A percentile compares a stretch with the other conserved stretches of the same genome.
Evolutionary conservation across 1,140 invertebrate genomes (phyloP).

Genomic region (Parapsyche elsis): DNA sequence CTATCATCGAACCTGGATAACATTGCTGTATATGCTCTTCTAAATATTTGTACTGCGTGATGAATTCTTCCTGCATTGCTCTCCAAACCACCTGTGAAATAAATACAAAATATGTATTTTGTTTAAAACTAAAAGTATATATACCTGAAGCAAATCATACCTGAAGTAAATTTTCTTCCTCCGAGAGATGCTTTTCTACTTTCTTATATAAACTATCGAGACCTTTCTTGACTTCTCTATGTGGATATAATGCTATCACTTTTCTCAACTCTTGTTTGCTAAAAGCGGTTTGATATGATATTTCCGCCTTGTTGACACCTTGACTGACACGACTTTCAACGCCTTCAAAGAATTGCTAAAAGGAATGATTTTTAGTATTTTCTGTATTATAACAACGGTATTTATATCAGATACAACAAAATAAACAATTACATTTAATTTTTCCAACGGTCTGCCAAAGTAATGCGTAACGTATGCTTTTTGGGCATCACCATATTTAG

Average conservation of each 20-base stretch:
- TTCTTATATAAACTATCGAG: conserved; percentile 96
- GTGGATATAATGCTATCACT: conserved; percentile 96
- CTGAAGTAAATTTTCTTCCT: conserved; percentile 94
- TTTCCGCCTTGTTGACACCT: conserved; percentile 96
- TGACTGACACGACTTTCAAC: conserved; percentile 90
- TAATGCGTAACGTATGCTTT: conserved; percentile 92
- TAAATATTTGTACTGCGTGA: conserved; percentile 95
- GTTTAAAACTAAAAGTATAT: too few species aligned
- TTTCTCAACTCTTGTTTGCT: conserved; percentile 97
- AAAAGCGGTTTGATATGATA: conserved; percentile 97
- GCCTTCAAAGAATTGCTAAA: conserved; percentile 93
- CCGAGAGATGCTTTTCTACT: conserved; percentile 96
- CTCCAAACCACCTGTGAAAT: conserved; percentile 91
- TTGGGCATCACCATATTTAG: conserved; percentile 90
- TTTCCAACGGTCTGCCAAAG: conserved; percentile 95
- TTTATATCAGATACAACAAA: conserved; percentile 28
- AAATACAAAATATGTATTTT: too few species aligned
- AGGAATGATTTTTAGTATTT: conserved; percentile 51
- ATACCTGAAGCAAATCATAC: too few species aligned
- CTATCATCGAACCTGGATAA: conserved; percentile 96
- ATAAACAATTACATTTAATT: conserved; percentile 82
- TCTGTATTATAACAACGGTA: conserved; percentile 21
- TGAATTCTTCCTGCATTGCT: conserved; percentile 99
- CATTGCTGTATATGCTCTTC: conserved; percentile 94
- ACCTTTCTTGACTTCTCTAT: conserved; percentile 95